Percentiles rank a stretch among this genome's conserved stretches.
Evolutionary conservation across 2,797 vertebrate species (phyloP).

Genomic region (Pempheris klunzingeri): DNA sequence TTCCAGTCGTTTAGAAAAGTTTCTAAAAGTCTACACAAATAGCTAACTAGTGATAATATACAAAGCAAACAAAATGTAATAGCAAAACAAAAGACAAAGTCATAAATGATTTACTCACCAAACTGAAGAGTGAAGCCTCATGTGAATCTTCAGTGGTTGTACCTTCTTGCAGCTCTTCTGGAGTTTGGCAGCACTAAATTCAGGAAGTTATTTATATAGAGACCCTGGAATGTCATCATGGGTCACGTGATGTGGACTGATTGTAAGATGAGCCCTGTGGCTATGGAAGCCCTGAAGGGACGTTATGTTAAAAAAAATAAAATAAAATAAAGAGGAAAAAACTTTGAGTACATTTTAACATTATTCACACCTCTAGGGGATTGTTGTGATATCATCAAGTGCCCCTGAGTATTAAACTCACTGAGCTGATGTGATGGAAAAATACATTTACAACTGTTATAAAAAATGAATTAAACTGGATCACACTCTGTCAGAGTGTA

Average conservation of each 20-base stretch:
- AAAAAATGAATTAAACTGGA: background rate
- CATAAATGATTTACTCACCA: slow-evolving; percentile 62
- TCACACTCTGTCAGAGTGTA: background rate
- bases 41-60: too few relatives aligned
- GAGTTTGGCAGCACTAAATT: slow-evolving; percentile 54
- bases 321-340: background rate
- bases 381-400: slow-evolving; percentile 17
- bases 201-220: slow-evolving; percentile 73
- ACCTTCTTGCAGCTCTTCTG: slow-evolving; percentile 31
- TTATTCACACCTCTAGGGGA: slow-evolving; percentile 4
- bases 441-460: slow-evolving; percentile 25
- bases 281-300: slow-evolving; percentile 34
- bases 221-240: slow-evolving; percentile 44
- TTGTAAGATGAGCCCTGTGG: slow-evolving; percentile 39
- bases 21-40: slow-evolving; percentile 3
- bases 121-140: slow-evolving; percentile 23
- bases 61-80: too few relatives aligned
- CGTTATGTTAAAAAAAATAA: background rate
- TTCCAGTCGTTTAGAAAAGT: slow-evolving; percentile 10
- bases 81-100: background rate
- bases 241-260: slow-evolving; percentile 68
- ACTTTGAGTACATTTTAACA: background rate
- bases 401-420: slow-evolving; percentile 8
- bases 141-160: slow-evolving; percentile 5
- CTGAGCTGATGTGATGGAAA: slow-evolving; percentile 41